These are phyloP conservation scores for Aporophyla nigra DNA, from an alignment of 2,888 invertebrate species.

Conservation along the genomic window DNA sequence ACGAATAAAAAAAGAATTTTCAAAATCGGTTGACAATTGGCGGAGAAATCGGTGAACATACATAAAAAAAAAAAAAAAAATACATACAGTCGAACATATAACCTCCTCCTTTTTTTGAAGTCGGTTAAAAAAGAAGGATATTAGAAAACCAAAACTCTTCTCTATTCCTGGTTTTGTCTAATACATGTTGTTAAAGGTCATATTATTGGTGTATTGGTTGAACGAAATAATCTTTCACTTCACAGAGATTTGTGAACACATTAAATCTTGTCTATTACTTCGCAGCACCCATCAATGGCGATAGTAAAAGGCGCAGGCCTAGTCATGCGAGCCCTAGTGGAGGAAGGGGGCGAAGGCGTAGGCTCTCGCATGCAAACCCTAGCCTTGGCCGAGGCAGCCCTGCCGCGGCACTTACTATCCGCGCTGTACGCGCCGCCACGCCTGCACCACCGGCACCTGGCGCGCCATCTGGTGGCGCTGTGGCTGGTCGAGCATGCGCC, in stretches of 20 bases:
- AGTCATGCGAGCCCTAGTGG: constrained; percentile 99
- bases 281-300: constrained; percentile 98
- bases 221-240: background rate
- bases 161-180: background rate
- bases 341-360: constrained; percentile 98
- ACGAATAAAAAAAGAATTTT: no score
- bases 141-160: background rate
- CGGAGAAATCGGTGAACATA: no score
- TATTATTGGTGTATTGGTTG: background rate
- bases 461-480: constrained; percentile 97
- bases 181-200: background rate
- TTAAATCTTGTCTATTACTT: background rate
- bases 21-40: no score
- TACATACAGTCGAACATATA: no score
- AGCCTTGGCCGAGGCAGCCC: constrained; percentile 98
- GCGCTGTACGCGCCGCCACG: constrained; percentile 97
- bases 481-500: constrained; percentile 99
- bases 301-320: constrained; percentile 99
- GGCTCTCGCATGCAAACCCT: constrained; percentile 98
- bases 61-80: no score
- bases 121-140: background rate
- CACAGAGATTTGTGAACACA: background rate
- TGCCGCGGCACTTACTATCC: constrained; percentile 97
- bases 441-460: constrained; percentile 97
- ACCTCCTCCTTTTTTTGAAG: no score